Percentiles rank a stretch among this genome's conserved stretches.
phyloP scores from a whole-genome alignment of 2,888 invertebrate species.

The Pristionchus maxplancki region DNA sequence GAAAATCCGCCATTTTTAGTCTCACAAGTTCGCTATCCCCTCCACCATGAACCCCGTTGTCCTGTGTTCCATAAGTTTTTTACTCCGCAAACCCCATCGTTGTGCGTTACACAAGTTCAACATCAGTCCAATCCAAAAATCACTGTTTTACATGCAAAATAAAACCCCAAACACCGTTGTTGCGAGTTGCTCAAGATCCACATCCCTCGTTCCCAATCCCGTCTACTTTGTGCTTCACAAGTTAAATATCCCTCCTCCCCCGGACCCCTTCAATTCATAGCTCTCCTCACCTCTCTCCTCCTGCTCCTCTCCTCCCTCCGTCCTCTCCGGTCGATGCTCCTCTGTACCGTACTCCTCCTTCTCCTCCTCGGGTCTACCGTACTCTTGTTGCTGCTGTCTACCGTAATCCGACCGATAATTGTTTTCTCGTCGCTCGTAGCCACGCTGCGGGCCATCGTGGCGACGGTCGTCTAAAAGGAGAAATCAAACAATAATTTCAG shows the following conservation, averaged over 20 bases:
- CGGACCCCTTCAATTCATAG: neutral
- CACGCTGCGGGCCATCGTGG: neutral
- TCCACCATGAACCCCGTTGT: no score
- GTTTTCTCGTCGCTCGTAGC: neutral
- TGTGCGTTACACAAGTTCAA: no score
- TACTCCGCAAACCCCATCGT: no score
- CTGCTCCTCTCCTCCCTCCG: neutral
- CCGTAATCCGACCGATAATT: constrained; percentile 34
- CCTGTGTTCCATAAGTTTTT: no score
- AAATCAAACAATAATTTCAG: neutral
- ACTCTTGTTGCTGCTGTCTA: neutral
- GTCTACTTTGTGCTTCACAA: neutral
- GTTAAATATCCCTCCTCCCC: no score
- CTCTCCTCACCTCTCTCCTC: neutral
- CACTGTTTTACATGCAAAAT: no score
- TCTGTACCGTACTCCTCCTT: neutral
- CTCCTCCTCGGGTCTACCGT: constrained; percentile 12
- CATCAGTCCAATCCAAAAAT: no score
- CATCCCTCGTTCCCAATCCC: no score
- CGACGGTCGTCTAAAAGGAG: neutral
- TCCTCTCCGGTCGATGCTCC: neutral
- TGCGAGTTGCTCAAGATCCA: no score
- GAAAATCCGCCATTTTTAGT: no score
- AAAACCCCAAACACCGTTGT: no score
- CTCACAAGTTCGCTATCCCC: no score